These are phyloP conservation scores for Chaenocephalus aceratus DNA, from an alignment of 2,113 vertebrate genomes.

Conservation along the genomic window DNA sequence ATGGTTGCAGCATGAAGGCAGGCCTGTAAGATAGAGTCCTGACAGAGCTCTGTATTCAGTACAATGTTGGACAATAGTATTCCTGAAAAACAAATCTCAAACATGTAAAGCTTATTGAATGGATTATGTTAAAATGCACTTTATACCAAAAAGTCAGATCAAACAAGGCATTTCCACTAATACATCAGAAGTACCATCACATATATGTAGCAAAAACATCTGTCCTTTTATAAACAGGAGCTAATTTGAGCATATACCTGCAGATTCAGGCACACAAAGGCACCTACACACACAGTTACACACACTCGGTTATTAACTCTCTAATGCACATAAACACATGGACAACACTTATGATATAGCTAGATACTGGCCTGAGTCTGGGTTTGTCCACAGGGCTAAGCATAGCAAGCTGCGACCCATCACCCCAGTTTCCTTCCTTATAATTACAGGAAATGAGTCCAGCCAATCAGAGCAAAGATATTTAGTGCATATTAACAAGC, in stretches of 20 bases:
- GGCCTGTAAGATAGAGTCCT: conserved; percentile 1
- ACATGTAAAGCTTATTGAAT: neutral
- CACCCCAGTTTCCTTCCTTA: conserved; percentile 67
- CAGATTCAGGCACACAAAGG: neutral
- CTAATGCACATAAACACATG: conserved; percentile 12
- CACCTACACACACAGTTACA: neutral
- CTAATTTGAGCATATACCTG: neutral
- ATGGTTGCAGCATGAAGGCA: conserved; percentile 19
- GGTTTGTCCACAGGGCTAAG: conserved; percentile 63
- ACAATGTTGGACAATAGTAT: neutral
- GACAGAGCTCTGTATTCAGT: conserved; percentile 13
- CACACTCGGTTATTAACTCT: neutral
- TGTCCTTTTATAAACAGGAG: neutral
- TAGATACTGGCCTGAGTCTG: conserved; percentile 35
- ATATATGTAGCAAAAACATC: neutral
- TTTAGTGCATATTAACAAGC: conserved; percentile 64
- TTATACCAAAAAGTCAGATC: neutral
- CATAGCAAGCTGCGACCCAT: conserved; percentile 70
- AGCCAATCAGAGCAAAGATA: conserved; percentile 65
- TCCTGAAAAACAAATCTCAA: neutral
- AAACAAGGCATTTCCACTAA: no score
- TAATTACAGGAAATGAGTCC: conserved; percentile 73
- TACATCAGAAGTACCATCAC: neutral
- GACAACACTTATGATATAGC: neutral
- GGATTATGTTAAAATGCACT: neutral